A percentile compares a stretch with the other conserved stretches of the same genome.
These are phyloP conservation scores for Zaprionus bogoriensis DNA, from an alignment of 2,888 invertebrate genomes.

Conservation along the genomic window DNA sequence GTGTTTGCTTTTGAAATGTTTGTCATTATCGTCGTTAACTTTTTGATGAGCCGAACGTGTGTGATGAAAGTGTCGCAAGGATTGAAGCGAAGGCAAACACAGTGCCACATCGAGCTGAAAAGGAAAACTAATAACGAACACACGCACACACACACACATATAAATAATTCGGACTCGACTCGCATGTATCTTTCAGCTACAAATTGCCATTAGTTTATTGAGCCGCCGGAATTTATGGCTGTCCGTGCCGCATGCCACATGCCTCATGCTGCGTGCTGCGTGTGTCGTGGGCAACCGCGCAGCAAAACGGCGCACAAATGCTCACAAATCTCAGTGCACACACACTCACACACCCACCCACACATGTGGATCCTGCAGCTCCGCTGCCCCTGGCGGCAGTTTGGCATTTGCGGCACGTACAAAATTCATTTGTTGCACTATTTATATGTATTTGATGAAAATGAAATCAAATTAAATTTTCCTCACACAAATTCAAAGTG, in stretches of 20 bases:
- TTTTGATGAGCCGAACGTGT: constrained; percentile 76
- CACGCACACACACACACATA: not conserved
- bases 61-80: constrained; percentile 76
- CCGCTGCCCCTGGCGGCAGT: not conserved
- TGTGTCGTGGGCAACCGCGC: constrained; percentile 65
- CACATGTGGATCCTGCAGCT: constrained; percentile 47
- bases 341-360: not conserved
- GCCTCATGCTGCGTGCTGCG: constrained; percentile 33
- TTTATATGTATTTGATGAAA: constrained; percentile 68
- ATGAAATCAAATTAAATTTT: constrained; percentile 76
- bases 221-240: constrained; percentile 67
- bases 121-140: constrained; percentile 36
- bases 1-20: constrained; percentile 76
- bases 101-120: not conserved
- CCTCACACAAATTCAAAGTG: constrained; percentile 70
- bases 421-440: constrained; percentile 76
- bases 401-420: constrained; percentile 74
- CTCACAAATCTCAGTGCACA: constrained; percentile 61
- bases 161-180: constrained; percentile 49
- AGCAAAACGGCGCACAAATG: constrained; percentile 50
- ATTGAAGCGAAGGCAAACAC: constrained; percentile 34
- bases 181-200: constrained; percentile 64
- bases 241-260: constrained; percentile 40
- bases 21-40: constrained; percentile 77
- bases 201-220: constrained; percentile 78